Percentiles rank a stretch among this genome's conserved stretches.
These are phyloP conservation scores for Drosophila triauraria DNA, from an alignment of 1,140 invertebrate genomes.

Conservation along the genomic window DNA sequence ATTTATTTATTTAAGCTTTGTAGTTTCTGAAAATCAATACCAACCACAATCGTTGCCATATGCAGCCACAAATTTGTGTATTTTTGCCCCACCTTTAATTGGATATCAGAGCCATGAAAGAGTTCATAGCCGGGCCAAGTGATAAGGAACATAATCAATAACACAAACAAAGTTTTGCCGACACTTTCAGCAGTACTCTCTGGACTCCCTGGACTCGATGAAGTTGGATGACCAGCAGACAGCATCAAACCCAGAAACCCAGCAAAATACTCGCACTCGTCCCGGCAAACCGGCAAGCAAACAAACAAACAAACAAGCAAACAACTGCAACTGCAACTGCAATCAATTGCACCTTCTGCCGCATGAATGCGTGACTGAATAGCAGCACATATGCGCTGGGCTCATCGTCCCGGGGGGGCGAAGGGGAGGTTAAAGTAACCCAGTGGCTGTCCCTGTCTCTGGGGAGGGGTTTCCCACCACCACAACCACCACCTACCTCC, in stretches of 20 bases:
- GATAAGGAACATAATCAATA: constrained; percentile 48
- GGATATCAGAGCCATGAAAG: neutral
- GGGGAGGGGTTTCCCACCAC: neutral
- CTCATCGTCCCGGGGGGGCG: constrained; percentile 6
- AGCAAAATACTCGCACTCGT: constrained; percentile 27
- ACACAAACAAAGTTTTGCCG: constrained; percentile 11
- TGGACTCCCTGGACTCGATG: neutral
- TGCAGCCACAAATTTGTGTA: constrained; percentile 9
- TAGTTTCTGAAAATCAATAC: neutral
- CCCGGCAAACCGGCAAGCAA: constrained; percentile 11
- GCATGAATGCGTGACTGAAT: constrained; percentile 72
- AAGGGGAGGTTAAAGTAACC: constrained; percentile 6
- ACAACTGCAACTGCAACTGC: constrained; percentile 69
- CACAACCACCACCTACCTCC: neutral
- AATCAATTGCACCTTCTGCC: constrained; percentile 80
- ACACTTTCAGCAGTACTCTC: constrained; percentile 10
- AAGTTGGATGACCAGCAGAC: constrained; percentile 20
- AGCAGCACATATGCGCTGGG: constrained; percentile 50
- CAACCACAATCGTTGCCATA: neutral
- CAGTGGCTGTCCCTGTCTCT: constrained; percentile 9
- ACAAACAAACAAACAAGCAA: constrained; percentile 39
- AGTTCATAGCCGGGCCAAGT: constrained; percentile 13
- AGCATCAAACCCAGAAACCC: constrained; percentile 13
- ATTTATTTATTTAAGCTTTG: too few relatives aligned
- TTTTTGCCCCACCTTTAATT: constrained; percentile 2